phyloP scores from a whole-genome alignment of 2,113 vertebrate species.

The Pachyramphus minor region DNA sequence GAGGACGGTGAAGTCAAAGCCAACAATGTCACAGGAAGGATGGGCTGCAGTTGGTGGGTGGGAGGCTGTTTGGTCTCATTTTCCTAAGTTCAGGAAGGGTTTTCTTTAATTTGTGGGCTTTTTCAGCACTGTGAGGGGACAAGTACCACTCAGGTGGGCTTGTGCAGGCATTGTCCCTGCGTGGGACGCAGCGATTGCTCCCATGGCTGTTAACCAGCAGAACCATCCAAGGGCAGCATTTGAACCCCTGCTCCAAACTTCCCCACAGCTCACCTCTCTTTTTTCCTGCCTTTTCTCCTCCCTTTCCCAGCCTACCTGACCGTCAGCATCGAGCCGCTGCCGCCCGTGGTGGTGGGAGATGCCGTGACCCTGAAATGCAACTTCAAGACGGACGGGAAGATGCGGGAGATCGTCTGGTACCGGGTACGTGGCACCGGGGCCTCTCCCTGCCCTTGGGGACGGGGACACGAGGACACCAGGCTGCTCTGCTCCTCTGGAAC shows the following conservation, averaged over 20 bases:
- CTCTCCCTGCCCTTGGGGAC: neutral
- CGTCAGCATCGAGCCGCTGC: slow-evolving; percentile 94
- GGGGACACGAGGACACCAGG: neutral
- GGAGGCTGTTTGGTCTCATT: accelerated
- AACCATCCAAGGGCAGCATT: accelerated
- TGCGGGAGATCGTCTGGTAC: slow-evolving; percentile 98
- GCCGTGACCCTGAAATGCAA: slow-evolving; percentile 98
- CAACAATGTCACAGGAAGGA: accelerated
- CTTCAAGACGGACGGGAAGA: slow-evolving; percentile 96
- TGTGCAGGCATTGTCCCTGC: accelerated
- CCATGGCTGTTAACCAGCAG: accelerated
- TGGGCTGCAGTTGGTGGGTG: neutral
- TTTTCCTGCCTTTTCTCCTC: neutral
- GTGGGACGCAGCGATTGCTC: neutral
- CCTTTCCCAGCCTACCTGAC: slow-evolving; percentile 87
- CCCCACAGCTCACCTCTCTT: accelerated
- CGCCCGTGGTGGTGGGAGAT: slow-evolving; percentile 94
- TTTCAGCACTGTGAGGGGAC: neutral
- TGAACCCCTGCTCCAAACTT: accelerated
- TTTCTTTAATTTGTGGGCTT: neutral
- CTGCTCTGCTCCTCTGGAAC: neutral
- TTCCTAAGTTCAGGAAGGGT: neutral
- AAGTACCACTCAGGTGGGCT: neutral
- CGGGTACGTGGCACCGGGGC: slow-evolving; percentile 78
- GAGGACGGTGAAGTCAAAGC: neutral